Conservation (phyloP, 1,140 invertebrate species). For the Drosophila pseudoananassae region DNA sequence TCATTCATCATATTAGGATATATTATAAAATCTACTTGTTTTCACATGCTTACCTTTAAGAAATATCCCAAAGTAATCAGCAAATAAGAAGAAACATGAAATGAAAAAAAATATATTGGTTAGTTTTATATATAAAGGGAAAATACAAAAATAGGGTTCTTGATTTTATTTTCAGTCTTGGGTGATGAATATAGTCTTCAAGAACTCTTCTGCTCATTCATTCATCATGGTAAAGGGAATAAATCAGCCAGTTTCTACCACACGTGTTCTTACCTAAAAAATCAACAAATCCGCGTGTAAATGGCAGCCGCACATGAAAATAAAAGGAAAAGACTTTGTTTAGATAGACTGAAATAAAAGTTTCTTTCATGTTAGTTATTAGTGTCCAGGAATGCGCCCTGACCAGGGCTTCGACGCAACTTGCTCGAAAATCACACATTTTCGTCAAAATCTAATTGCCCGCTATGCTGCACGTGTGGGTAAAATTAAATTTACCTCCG, state of each 20-base stretch:
- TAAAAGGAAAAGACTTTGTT: background rate
- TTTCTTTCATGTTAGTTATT: background rate
- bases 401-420: background rate
- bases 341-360: background rate
- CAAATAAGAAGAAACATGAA: constrained; percentile 24
- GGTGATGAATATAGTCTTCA: constrained; percentile 84
- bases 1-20: constrained; percentile 57
- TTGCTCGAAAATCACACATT: constrained; percentile 1
- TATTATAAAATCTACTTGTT: background rate
- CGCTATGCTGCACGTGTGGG: constrained; percentile 51
- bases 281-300: constrained; percentile 5
- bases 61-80: background rate
- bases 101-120: constrained; percentile 22
- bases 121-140: constrained; percentile 27
- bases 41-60: constrained; percentile 11
- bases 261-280: constrained; percentile 39
- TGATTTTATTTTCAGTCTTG: constrained; percentile 56
- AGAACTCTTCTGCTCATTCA: constrained; percentile 75
- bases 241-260: background rate
- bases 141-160: background rate
- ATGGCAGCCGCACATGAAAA: constrained; percentile 9
- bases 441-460: constrained; percentile 15
- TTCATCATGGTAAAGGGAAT: constrained; percentile 50
- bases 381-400: background rate
- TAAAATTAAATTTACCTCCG: constrained; percentile 62